Evolutionary conservation across 2,797 vertebrate species (phyloP).

Genomic region (Selene dorsalis): DNA sequence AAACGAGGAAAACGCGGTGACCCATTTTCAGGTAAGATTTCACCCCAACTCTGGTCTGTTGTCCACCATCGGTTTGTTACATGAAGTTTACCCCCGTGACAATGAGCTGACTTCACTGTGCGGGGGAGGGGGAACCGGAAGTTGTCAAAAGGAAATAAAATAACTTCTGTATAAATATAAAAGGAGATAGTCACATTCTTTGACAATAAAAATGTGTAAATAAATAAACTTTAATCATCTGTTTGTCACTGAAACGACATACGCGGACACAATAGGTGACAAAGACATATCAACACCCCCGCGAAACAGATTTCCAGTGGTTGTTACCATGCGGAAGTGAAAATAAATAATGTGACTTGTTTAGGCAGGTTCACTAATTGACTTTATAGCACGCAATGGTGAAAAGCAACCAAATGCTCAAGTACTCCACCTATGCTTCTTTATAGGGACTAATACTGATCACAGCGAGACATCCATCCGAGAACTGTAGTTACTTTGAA

Average conservation of each 20-base stretch:
- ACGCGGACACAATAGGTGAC: rapidly evolving
- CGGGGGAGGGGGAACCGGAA: neutral
- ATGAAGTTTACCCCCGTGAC: constrained; percentile 54
- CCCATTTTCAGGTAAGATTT: constrained; percentile 50
- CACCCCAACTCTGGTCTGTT: rapidly evolving
- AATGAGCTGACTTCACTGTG: neutral
- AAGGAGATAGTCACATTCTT: rapidly evolving
- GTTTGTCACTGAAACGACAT: rapidly evolving
- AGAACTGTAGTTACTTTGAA: too few relatives aligned
- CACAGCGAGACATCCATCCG: too few relatives aligned
- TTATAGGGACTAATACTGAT: too few relatives aligned
- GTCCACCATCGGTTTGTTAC: neutral
- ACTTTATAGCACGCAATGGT: neutral
- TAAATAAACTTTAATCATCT: rapidly evolving
- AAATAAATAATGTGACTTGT: constrained; percentile 13
- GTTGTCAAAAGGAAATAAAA: rapidly evolving
- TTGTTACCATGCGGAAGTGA: constrained; percentile 59
- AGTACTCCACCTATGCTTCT: too few relatives aligned
- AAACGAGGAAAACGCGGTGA: constrained; percentile 1
- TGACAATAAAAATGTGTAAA: rapidly evolving
- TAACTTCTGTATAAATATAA: rapidly evolving
- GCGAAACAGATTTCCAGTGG: constrained; percentile 14
- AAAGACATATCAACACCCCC: neutral
- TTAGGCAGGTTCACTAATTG: too few relatives aligned
- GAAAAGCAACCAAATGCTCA: neutral